Evolutionary conservation across 2,888 invertebrate genomes (phyloP).

Genomic region (Dynastes maya): DNA sequence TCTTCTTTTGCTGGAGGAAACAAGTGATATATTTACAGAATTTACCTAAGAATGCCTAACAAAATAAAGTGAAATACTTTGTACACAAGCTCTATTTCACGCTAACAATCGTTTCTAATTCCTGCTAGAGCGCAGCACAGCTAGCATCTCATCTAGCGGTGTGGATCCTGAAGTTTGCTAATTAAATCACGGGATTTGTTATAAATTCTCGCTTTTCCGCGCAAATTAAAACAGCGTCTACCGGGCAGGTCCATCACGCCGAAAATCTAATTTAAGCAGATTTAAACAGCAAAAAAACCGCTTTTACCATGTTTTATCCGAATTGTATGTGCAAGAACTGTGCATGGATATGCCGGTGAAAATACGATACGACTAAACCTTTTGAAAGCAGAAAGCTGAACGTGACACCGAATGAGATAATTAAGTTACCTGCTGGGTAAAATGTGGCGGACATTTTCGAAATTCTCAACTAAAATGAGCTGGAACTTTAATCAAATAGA

Average conservation of each 20-base stretch:
- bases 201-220: slow-evolving; percentile 17
- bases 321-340: not conserved
- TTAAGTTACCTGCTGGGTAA: too few relatives aligned
- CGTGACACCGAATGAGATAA: too few relatives aligned
- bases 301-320: not conserved
- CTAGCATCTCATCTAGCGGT: not conserved
- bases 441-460: too few relatives aligned
- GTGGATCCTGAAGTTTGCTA: slow-evolving; percentile 16
- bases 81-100: too few relatives aligned
- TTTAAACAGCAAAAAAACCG: not conserved
- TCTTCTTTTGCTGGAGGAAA: too few relatives aligned
- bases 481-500: too few relatives aligned
- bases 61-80: too few relatives aligned
- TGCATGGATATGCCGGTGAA: not conserved
- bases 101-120: not conserved
- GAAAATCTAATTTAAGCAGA: slow-evolving; percentile 13
- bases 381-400: not conserved
- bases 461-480: too few relatives aligned
- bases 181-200: slow-evolving; percentile 25
- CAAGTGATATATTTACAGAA: too few relatives aligned
- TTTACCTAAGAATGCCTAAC: too few relatives aligned
- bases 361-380: not conserved
- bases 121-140: not conserved
- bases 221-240: slow-evolving; percentile 25
- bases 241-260: not conserved